phyloP scores from a whole-genome alignment of 2,888 invertebrate species.

The Celastrina argiolus region DNA sequence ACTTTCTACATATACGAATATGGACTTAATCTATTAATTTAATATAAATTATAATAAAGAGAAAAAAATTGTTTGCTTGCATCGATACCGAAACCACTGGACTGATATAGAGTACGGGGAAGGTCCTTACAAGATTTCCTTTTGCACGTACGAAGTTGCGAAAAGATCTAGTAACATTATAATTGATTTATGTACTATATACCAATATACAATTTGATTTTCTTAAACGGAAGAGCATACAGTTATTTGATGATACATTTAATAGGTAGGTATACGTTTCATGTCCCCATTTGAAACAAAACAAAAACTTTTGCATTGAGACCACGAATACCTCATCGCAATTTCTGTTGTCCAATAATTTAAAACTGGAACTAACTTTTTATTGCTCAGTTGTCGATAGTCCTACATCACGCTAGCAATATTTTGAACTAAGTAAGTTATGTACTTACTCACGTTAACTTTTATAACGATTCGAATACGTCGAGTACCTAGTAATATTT shows the following conservation, averaged over 20 bases:
- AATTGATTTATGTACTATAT: no score
- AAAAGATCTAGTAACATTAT: background rate
- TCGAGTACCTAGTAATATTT: background rate
- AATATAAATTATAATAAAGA: no score
- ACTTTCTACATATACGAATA: no score
- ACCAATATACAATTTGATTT: background rate
- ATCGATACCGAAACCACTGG: no score
- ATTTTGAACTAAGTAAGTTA: no score
- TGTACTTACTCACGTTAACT: no score
- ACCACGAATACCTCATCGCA: background rate
- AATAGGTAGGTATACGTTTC: background rate
- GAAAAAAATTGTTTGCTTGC: no score
- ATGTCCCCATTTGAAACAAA: background rate
- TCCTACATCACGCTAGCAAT: no score
- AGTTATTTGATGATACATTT: background rate
- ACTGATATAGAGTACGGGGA: no score
- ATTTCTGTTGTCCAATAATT: background rate
- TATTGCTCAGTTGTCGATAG: background rate
- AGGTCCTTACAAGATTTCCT: no score
- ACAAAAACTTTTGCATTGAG: constrained; percentile 1
- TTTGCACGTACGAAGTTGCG: background rate
- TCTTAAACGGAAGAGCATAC: background rate
- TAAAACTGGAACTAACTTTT: background rate
- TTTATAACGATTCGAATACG: background rate
- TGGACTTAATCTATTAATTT: no score